Base-by-base conservation (phyloP, 2,797 vertebrate species). In the Leptoclinus maculatus region DNA sequence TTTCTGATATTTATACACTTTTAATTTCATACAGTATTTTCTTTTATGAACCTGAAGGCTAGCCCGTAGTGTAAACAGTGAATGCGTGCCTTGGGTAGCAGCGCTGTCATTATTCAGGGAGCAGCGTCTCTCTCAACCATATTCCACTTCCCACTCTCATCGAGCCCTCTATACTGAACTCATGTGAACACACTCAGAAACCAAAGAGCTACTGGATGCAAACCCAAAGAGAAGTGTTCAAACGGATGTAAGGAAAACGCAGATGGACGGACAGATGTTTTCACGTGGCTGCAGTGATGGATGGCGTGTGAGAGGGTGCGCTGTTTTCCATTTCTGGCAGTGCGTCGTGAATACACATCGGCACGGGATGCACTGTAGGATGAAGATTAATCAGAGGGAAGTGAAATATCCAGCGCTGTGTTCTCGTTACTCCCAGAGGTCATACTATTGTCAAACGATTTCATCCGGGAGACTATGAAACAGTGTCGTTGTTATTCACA, bases 381-480 rank as follows among this genome's bases (percentile, higher is more conserved):
- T 32, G 29, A 32, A 71, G 73, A 89, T 90, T 83, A 83, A 89
- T 87, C 83, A 68, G 70, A 77, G 69, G 66, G 72, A 80, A 71
- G 84, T 65, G 51, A 85, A 85, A 78, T 78, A 87, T 87, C 74
- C 36, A 81, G 76, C 67, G 72, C 29, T 54, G 68, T 29, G 49
- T 69, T 69, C 54, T 77, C 34, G 41, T 86, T 77, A 83, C 77
- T 87, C 72, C 76, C 43, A 67, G 73, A 79, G 81, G 70, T 83
- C 77, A 51, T 36, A 38, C 23, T 58, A 43, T 73, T 56, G 78
- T 64, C 39, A n/a, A 25, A 66, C 32, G 17, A 63, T 76, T 64
- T 72, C 47, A 72, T 77, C 47, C 80, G 23, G 38, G 66, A 66
- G 38, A 45, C 51, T 29, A 27, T 83, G 57, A 32, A 56, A 60